Evolutionary conservation across 2,888 invertebrate species (phyloP), one percentile per base, ranked within the genome.

Genomic region (Amphiduros pacificus): DNA sequence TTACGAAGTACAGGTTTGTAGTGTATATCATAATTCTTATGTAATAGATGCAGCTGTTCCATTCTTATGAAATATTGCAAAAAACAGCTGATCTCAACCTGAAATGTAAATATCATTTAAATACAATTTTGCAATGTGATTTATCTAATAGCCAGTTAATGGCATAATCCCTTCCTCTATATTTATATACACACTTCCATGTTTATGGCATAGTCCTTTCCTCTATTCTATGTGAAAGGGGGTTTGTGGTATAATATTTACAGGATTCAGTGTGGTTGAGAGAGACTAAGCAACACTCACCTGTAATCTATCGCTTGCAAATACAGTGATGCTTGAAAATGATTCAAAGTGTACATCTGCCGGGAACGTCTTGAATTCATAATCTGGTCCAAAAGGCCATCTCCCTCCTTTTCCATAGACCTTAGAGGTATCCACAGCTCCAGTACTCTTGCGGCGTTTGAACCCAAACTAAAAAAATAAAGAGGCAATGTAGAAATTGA

Each of bases 21-120:
- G 60, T 71, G 68, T 1, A 76, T 24, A 59, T 77, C 76, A 58
- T 73, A 78, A 11, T 70, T 66, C 22, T 68, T 56, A 49, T 78
- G 78, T 0, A 78, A 67, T 5, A 64, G 58, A 1, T 66, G 63
- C 17, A 78, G 55, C 50, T 78, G 75, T 26, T 76, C 71, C 51
- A 70, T 68, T 1, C 75, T 55, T 17, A 78, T 62, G 64, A 76
- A 78, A 55, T 77, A 78, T 64, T 77, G 77, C 5, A 75, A 69
- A n/a, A 60, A 54, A 1, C 67, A 72, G 2, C 74, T 68, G 5
- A 78, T 62, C 14, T 59, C 62, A 5, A 77, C 74, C 78, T 78
- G 59, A n/a, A 67, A 62, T 11, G n/a, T 44, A 6, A 17, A 44
- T n/a, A n/a, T n/a, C n/a, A n/a, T n/a, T n/a, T n/a, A n/a, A n/a